Evolutionary conservation across 2,797 vertebrate species (phyloP).

Genomic region (Lepidocolaptes lacrymiger): DNA sequence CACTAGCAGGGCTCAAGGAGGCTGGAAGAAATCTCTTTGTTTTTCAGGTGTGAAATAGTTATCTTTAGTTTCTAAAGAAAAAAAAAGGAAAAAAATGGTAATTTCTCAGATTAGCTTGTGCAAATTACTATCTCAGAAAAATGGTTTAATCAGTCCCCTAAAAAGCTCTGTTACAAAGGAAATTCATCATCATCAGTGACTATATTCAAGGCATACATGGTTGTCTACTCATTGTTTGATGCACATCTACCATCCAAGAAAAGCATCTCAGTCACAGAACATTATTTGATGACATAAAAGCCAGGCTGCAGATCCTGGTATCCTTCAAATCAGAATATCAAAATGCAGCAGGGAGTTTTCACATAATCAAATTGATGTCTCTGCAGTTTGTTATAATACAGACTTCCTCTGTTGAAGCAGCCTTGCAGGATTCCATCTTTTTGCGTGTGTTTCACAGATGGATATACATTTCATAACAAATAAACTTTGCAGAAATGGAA

Average conservation of each 20-base stretch:
- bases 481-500: neutral
- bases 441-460: neutral
- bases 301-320: neutral
- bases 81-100: neutral
- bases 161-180: neutral
- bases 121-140: conserved; percentile 13
- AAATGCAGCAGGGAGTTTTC: conserved; percentile 5
- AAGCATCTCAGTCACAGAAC: neutral
- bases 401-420: neutral
- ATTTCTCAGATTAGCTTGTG: neutral
- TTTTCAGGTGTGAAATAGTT: neutral
- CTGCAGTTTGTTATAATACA: neutral
- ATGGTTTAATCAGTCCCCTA: neutral
- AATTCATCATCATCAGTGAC: neutral
- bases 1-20: neutral
- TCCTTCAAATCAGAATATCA: neutral
- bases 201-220: neutral
- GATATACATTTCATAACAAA: neutral
- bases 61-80: neutral
- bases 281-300: neutral
- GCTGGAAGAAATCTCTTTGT: neutral
- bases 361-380: neutral
- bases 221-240: neutral
- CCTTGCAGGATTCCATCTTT: neutral
- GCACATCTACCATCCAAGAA: neutral